Conservation (phyloP, 2,113 vertebrate species). For the Myodes glareolus region DNA sequence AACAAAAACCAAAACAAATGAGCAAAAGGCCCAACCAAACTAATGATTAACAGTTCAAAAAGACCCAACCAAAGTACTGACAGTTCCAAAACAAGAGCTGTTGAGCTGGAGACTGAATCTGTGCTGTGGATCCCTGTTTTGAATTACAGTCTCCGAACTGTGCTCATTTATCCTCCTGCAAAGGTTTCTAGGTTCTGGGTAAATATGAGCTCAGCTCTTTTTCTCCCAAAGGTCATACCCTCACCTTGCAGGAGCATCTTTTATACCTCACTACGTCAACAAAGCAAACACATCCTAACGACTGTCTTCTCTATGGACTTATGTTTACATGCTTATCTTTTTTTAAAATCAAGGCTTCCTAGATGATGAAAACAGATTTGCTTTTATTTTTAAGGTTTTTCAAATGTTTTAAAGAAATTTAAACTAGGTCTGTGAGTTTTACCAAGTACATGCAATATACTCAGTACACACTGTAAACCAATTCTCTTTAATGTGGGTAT, state of each 20-base stretch:
- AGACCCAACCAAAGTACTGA: neutral
- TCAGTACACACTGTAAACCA: neutral
- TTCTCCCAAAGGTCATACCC: neutral
- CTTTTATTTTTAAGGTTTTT: neutral
- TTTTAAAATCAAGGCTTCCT: neutral
- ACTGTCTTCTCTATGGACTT: neutral
- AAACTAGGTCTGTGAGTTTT: constrained; percentile 15
- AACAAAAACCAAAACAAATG: neutral
- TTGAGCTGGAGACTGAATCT: neutral
- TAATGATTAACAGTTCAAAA: neutral
- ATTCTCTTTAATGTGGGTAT: neutral
- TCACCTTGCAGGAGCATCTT: neutral
- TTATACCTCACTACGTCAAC: neutral
- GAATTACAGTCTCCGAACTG: neutral
- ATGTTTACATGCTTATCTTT: neutral
- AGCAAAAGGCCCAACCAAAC: neutral
- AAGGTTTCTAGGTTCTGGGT: neutral
- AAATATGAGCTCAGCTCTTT: neutral
- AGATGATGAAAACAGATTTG: neutral
- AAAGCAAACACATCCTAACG: neutral
- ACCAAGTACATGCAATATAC: neutral
- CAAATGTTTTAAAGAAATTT: neutral
- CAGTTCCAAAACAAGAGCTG: neutral
- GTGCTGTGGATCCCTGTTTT: neutral
- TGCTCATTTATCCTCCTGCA: neutral